Percentiles rank a stretch among this genome's conserved stretches.
phyloP scores from a whole-genome alignment of 2,888 invertebrate species.

The Ommatoiulus sabulosus region DNA sequence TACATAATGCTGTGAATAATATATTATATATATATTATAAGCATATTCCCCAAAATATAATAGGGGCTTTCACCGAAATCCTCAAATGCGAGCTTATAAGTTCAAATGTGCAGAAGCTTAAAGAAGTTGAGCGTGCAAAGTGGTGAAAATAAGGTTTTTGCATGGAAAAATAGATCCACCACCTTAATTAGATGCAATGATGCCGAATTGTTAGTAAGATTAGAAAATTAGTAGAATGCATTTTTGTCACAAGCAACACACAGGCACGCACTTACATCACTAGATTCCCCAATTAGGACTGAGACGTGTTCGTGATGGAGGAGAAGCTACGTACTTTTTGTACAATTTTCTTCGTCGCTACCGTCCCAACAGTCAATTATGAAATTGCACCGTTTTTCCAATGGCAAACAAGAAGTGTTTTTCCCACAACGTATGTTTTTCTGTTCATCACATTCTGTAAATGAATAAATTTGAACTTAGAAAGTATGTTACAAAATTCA shows the following conservation, averaged over 20 bases:
- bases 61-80: too few species aligned
- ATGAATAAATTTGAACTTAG: neutral
- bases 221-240: slow-evolving; percentile 10
- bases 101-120: neutral
- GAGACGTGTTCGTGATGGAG: slow-evolving; percentile 49
- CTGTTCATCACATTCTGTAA: slow-evolving; percentile 62
- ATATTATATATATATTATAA: too few species aligned
- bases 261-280: slow-evolving; percentile 39
- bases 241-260: slow-evolving; percentile 39
- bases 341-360: slow-evolving; percentile 79
- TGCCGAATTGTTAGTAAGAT: slow-evolving; percentile 10
- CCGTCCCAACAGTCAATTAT: slow-evolving; percentile 83
- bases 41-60: too few species aligned
- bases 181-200: slow-evolving; percentile 4
- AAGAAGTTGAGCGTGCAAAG: neutral
- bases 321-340: slow-evolving; percentile 70
- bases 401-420: slow-evolving; percentile 78
- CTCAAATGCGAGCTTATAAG: too few species aligned
- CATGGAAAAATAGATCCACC: neutral
- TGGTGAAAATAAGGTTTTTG: neutral
- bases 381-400: slow-evolving; percentile 78
- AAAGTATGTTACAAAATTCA: neutral
- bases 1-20: too few species aligned
- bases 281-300: slow-evolving; percentile 53
- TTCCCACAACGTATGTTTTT: slow-evolving; percentile 79